Conservation (phyloP, 1,140 invertebrate species). For the Meloidogyne hapla region DNA sequence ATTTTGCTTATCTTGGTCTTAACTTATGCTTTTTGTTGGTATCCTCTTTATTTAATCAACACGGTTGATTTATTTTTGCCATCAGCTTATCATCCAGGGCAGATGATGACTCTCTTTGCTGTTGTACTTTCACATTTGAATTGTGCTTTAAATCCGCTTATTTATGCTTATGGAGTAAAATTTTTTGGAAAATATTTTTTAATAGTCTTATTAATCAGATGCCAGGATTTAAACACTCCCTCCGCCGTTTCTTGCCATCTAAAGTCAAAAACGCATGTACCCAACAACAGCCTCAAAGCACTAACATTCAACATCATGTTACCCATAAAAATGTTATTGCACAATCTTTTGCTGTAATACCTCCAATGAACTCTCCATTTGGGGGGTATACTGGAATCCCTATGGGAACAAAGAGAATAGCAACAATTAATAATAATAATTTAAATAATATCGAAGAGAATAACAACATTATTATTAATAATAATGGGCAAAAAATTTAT, state of each 20-base stretch:
- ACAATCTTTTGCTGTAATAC: not conserved
- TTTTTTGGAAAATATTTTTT: not conserved
- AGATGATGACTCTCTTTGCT: constrained; percentile 34
- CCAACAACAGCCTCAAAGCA: not conserved
- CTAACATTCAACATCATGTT: not conserved
- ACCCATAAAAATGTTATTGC: not conserved
- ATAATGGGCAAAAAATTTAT: not conserved
- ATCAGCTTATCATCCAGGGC: constrained; percentile 16
- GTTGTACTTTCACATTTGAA: constrained; percentile 51
- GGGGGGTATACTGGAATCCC: not conserved
- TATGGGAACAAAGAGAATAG: not conserved
- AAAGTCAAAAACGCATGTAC: not conserved
- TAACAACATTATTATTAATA: too few species aligned
- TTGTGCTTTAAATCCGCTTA: constrained; percentile 49
- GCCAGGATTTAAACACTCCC: constrained; percentile 50
- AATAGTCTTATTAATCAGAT: constrained; percentile 33
- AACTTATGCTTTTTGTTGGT: constrained; percentile 52
- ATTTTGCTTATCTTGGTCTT: constrained; percentile 46
- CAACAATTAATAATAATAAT: not conserved
- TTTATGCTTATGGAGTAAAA: constrained; percentile 39
- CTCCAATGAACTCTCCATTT: not conserved
- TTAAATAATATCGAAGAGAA: not conserved
- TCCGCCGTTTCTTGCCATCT: constrained; percentile 41
- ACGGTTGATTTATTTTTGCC: constrained; percentile 51
- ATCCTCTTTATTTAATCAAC: constrained; percentile 50